Conservation (phyloP, 2,797 vertebrate genomes). For the Cetoscarus ocellatus region DNA sequence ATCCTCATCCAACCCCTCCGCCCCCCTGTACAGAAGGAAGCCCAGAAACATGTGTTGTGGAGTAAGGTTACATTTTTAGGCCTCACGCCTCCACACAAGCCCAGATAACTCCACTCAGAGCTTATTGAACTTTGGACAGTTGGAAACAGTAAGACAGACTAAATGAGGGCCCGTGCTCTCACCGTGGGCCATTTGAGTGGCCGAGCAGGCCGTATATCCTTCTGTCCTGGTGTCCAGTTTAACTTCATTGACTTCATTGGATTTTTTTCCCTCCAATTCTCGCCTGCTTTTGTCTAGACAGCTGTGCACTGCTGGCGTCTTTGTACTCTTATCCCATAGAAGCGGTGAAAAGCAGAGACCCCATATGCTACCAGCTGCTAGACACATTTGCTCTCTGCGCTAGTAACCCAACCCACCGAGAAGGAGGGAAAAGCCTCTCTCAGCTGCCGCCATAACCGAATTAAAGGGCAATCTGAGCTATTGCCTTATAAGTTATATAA, state of each 20-base stretch:
- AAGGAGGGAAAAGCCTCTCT: slow-evolving; percentile 43
- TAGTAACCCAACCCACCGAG: slow-evolving; percentile 63
- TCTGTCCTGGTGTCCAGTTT: slow-evolving; percentile 48
- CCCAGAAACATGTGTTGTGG: slow-evolving; percentile 63
- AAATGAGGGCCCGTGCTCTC: slow-evolving; percentile 5
- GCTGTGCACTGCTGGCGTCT: slow-evolving; percentile 77
- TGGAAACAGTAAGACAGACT: not conserved
- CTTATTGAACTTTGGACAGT: slow-evolving; percentile 40
- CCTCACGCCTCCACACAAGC: slow-evolving; percentile 20
- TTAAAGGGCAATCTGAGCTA: slow-evolving; percentile 61
- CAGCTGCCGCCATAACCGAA: slow-evolving; percentile 58
- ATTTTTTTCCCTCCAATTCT: slow-evolving; percentile 61
- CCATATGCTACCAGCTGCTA: slow-evolving; percentile 82
- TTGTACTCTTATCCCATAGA: slow-evolving; percentile 67
- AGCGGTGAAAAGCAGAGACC: slow-evolving; percentile 42
- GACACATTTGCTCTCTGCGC: slow-evolving; percentile 70
- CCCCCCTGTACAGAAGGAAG: slow-evolving; percentile 50
- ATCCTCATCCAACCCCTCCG: slow-evolving; percentile 30
- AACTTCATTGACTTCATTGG: slow-evolving; percentile 50
- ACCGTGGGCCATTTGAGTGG: not conserved
- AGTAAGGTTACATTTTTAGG: slow-evolving; percentile 61
- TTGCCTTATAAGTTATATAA: slow-evolving; percentile 48
- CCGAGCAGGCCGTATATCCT: slow-evolving; percentile 17
- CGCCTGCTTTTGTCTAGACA: slow-evolving; percentile 79
- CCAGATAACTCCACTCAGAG: slow-evolving; percentile 18